Conservation (phyloP, 2,888 invertebrate species). For the Salpingus planirostris region DNA sequence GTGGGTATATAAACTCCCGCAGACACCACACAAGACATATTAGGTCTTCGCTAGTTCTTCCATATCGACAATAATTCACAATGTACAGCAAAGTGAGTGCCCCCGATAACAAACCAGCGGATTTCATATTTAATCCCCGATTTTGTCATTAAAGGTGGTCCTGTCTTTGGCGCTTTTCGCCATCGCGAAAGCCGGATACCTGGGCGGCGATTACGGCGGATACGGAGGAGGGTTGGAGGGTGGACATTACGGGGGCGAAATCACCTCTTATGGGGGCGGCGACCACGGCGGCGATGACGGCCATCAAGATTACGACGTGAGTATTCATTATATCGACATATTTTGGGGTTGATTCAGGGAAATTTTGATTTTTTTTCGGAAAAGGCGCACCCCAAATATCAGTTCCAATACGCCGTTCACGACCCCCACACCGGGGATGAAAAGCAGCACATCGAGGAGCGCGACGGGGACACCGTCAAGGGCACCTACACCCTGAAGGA, state of each 20-base stretch:
- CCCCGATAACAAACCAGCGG: too few species aligned
- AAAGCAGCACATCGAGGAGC: conserved; percentile 46
- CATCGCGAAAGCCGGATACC: conserved; percentile 17
- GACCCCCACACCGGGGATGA: conserved; percentile 29
- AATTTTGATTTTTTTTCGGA: conserved; percentile 1
- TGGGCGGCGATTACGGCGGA: conserved; percentile 13
- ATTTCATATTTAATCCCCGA: too few species aligned
- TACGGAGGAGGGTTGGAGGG: conserved; percentile 17
- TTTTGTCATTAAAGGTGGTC: conserved; percentile 9
- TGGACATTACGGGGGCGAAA: conserved; percentile 14
- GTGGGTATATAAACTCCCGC: too few species aligned
- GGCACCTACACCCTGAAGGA: conserved; percentile 47
- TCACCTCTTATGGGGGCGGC: conserved; percentile 10
- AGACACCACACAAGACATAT: too few species aligned
- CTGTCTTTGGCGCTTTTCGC: conserved; percentile 22
- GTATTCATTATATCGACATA: conserved; percentile 3
- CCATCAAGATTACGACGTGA: conserved; percentile 20
- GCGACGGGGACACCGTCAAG: conserved; percentile 54
- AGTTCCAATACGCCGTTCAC: conserved; percentile 28
- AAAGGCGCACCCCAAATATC: conserved; percentile 27
- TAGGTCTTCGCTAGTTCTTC: too few species aligned
- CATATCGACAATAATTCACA: too few species aligned
- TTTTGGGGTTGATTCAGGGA: too few species aligned
- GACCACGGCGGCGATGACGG: conserved; percentile 15
- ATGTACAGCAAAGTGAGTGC: too few species aligned